Percentiles rank a stretch among this genome's conserved stretches.
These are phyloP conservation scores for Automeris io DNA, from an alignment of 2,888 invertebrate genomes.

Conservation along the genomic window DNA sequence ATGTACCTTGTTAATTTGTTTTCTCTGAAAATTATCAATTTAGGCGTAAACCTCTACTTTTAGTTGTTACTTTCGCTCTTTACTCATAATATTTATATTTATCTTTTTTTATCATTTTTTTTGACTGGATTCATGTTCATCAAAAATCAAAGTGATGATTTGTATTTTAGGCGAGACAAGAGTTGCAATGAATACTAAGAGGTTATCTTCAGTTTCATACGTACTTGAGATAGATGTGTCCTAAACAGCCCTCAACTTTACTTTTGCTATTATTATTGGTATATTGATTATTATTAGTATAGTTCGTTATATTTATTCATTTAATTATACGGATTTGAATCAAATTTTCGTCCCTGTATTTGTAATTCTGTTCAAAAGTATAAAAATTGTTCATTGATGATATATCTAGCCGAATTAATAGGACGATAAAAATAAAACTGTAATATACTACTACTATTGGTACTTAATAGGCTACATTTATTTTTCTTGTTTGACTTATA, in stretches of 20 bases:
- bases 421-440: too few species aligned
- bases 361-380: too few species aligned
- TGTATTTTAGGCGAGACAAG: constrained; percentile 36
- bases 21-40: constrained; percentile 2
- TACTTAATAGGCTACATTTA: constrained; percentile 2
- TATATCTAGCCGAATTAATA: too few species aligned
- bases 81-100: constrained; percentile 25
- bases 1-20: constrained; percentile 10
- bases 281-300: too few species aligned
- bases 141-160: constrained; percentile 37
- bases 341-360: too few species aligned
- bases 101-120: constrained; percentile 27
- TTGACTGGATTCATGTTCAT: constrained; percentile 27
- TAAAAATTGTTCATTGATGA: too few species aligned
- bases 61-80: constrained; percentile 30
- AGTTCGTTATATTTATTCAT: too few species aligned
- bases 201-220: constrained; percentile 32
- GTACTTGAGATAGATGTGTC: constrained; percentile 45
- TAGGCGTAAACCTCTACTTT: not conserved
- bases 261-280: constrained; percentile 2
- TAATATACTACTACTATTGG: too few species aligned
- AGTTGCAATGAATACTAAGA: constrained; percentile 27
- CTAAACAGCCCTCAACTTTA: constrained; percentile 28
- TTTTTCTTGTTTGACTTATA: constrained; percentile 38
- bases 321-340: too few species aligned